phyloP scores from a whole-genome alignment of 2,113 vertebrate species.

The Lontra canadensis region DNA sequence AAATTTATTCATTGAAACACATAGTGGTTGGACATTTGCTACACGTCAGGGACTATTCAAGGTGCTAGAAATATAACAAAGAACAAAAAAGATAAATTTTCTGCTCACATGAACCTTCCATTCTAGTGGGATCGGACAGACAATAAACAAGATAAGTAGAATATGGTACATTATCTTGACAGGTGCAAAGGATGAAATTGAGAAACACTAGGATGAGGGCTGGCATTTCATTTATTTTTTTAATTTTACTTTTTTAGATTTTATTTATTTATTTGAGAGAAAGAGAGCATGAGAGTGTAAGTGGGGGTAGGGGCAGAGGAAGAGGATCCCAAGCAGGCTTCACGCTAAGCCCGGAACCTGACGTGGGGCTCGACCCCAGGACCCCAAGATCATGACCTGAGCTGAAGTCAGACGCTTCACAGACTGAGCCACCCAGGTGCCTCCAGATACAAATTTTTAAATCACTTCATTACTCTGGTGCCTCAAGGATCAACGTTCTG shows the following conservation, averaged over 20 bases:
- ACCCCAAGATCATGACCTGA: background rate
- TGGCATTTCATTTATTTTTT: background rate
- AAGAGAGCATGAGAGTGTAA: background rate
- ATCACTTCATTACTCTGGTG: background rate
- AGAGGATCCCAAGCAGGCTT: background rate
- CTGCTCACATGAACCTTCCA: background rate
- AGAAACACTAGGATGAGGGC: background rate
- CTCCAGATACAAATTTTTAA: background rate
- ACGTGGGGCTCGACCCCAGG: background rate
- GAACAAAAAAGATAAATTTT: background rate
- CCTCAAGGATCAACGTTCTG: background rate
- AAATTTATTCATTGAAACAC: background rate
- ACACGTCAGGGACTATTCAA: accelerated
- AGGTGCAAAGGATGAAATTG: background rate
- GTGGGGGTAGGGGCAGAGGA: background rate
- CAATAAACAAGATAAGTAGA: accelerated
- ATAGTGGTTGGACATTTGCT: background rate
- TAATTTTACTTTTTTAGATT: background rate
- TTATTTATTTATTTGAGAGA: background rate
- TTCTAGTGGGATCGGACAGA: too few species aligned
- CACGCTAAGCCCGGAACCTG: background rate
- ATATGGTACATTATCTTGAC: too few species aligned
- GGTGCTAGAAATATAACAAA: background rate
- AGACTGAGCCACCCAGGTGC: background rate
- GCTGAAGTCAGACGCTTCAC: background rate